Evolutionary conservation across 37 sponge, comb jelly and placozoan genomes (phyloP).

Genomic region (Diacarnus erythraeanus): DNA sequence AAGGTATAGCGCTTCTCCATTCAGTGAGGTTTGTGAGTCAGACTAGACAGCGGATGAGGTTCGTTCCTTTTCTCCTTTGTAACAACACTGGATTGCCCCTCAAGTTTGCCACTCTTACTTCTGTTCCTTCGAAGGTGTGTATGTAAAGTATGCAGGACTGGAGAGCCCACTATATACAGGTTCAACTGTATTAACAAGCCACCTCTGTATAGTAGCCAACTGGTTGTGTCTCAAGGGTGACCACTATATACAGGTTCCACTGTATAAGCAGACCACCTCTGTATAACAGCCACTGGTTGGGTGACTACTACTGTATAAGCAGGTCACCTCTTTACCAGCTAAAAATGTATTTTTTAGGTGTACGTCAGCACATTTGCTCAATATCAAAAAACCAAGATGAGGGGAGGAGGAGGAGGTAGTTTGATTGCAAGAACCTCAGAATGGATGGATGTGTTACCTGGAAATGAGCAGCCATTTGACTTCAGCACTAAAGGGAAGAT

Average conservation of each 20-base stretch:
- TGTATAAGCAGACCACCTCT: too few species aligned
- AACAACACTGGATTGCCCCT: constrained; percentile 91
- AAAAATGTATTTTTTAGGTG: constrained; percentile 22
- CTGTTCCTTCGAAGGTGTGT: constrained; percentile 67
- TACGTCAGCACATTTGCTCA: constrained; percentile 51
- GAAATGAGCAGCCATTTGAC: constrained; percentile 74
- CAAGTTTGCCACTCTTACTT: constrained; percentile 79
- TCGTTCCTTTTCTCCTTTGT: constrained; percentile 75
- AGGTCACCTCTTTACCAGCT: too few species aligned
- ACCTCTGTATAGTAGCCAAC: too few species aligned
- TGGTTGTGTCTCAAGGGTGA: too few species aligned
- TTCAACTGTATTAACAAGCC: too few species aligned
- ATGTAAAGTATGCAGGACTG: too few species aligned
- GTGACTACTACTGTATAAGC: too few species aligned
- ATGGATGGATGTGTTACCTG: constrained; percentile 73
- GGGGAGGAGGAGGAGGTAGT: neutral
- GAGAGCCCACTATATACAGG: too few species aligned
- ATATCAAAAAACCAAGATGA: constrained; percentile 18
- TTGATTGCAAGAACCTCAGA: constrained; percentile 29
- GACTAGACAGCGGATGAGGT: constrained; percentile 62
- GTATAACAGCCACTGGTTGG: too few species aligned
- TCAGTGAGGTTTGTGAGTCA: constrained; percentile 72
- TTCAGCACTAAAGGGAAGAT: constrained; percentile 63
- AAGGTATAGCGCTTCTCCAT: constrained; percentile 70
- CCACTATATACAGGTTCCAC: too few species aligned